Evolutionary conservation across 2,888 invertebrate species (phyloP), one percentile per base, ranked within the genome.

Genomic region (Eupsilia transversa): DNA sequence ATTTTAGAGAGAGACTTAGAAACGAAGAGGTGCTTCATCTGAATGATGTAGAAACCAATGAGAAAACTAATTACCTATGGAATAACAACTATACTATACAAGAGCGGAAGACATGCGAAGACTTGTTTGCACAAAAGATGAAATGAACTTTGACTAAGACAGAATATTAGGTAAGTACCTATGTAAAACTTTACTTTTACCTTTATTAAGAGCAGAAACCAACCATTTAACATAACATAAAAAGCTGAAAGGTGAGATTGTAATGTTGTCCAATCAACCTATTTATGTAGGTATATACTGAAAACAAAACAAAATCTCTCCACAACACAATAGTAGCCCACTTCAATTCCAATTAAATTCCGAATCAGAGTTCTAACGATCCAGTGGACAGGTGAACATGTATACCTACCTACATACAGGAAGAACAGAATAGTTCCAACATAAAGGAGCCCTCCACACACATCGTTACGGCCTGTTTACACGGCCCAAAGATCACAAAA

Each of bases 401-500:
- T 30, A n/a, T n/a, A n/a, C n/a, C n/a, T n/a, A 49, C 71, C 46
- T n/a, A 14, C 63, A 33, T 7, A 70, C 79, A 68, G 60, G 77
- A 75, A 68, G 75, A 67, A 63, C 71, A 63, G 35, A 74, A 65
- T 33, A 75, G 56, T 46, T 46, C 61, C 74, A 59, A 85, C 79
- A 83, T 69, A 80, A 80, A 80, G 77, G 75, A 81, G 72, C 72
- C 73, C 67, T 77, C 74, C 74, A 72, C 84, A 80, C 85, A 86
- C 89, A 81, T 89, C 88, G 90, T 88, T 89, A 87, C 84, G 72
- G 80, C 74, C 78, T 90, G 91, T 93, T 91, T 92, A 91, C 92
- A 92, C 93, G 93, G 89, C 86, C 87, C 89, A 88, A 83, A 88
- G 92, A 87, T 90, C 94, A 92, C 94, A 93, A 94, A 94, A 94